Percentiles rank a stretch among this genome's conserved stretches.
Conservation (phyloP, 2,797 vertebrate species). For the Sternotherus odoratus region DNA sequence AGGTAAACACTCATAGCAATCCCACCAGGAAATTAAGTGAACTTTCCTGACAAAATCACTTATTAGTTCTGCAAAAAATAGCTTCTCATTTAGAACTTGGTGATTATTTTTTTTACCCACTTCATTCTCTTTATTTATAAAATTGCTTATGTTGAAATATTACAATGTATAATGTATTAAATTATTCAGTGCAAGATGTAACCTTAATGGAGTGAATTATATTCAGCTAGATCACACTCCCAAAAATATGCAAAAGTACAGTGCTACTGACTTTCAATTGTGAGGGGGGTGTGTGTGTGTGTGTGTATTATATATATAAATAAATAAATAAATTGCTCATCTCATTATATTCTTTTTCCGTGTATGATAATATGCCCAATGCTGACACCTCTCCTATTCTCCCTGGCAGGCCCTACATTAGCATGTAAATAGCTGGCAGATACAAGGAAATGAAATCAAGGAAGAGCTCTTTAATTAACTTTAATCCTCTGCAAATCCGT, state of each 20-base stretch:
- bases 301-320: not conserved
- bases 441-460: constrained; percentile 79
- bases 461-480: constrained; percentile 87
- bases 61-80: not conserved
- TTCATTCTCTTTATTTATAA: constrained; percentile 63
- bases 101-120: not conserved
- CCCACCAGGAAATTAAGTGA: not conserved
- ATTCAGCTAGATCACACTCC: constrained; percentile 70
- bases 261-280: constrained; percentile 48
- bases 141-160: constrained; percentile 67
- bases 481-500: constrained; percentile 84
- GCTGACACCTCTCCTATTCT: constrained; percentile 74
- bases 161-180: constrained; percentile 68
- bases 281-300: not conserved
- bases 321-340: constrained; percentile 20
- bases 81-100: not conserved
- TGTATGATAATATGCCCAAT: constrained; percentile 66
- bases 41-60: not conserved
- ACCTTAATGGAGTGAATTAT: constrained; percentile 69
- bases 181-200: constrained; percentile 69
- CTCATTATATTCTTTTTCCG: constrained; percentile 73
- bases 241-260: constrained; percentile 60
- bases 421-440: constrained; percentile 87
- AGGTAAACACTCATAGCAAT: not conserved
- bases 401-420: constrained; percentile 78